phyloP scores from a whole-genome alignment of 2,113 vertebrate genomes.

The Harpagus bidentatus region DNA sequence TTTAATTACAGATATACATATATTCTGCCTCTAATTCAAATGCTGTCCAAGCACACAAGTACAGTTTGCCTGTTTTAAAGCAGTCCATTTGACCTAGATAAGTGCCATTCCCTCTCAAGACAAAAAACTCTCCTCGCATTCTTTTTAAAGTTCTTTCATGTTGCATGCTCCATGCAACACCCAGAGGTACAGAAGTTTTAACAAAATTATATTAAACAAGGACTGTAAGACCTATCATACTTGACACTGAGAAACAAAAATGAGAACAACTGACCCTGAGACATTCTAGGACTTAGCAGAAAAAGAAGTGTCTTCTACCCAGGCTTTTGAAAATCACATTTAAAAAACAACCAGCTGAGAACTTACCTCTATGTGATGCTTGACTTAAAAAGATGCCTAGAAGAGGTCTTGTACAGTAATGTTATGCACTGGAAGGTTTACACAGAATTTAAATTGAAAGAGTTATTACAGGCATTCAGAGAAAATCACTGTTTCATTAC shows the following conservation, averaged over 20 bases:
- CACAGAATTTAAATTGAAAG: neutral
- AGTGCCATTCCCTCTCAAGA: neutral
- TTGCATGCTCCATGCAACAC: neutral
- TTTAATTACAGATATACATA: neutral
- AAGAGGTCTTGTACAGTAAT: neutral
- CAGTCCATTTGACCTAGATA: conserved; percentile 19
- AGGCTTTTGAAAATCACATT: neutral
- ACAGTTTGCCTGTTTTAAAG: neutral
- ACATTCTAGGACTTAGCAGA: neutral
- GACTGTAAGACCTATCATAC: neutral
- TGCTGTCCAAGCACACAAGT: neutral
- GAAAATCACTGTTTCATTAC: neutral
- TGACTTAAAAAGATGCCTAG: conserved; percentile 1
- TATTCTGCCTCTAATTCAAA: neutral
- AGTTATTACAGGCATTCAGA: neutral
- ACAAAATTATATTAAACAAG: neutral
- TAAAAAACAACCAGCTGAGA: neutral
- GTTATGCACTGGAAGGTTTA: neutral
- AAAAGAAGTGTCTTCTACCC: neutral
- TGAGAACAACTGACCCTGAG: neutral
- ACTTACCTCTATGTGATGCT: conserved; percentile 34
- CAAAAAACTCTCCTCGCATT: neutral
- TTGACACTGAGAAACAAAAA: neutral
- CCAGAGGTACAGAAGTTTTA: neutral
- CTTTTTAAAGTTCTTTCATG: neutral